Evolutionary conservation across 2,113 vertebrate species (phyloP).

Genomic region (Cnemophilus loriae): DNA sequence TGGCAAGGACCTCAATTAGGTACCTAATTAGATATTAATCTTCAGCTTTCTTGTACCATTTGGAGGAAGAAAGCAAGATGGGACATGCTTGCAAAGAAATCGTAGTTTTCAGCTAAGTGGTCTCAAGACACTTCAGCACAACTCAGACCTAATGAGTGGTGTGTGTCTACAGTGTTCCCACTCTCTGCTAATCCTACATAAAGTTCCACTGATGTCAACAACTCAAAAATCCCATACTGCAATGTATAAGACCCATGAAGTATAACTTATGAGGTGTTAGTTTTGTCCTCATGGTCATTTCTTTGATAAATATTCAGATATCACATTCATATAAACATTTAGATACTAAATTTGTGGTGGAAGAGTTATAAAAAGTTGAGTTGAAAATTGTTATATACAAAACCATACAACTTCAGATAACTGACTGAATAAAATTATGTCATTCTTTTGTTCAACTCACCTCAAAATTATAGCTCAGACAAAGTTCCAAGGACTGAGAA

Average conservation of each 20-base stretch:
- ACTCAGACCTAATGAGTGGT: background rate
- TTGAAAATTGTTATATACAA: background rate
- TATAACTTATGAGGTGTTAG: background rate
- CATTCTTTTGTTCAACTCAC: conserved; percentile 65
- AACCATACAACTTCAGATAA: background rate
- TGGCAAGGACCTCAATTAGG: background rate
- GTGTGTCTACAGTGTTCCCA: background rate
- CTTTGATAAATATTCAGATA: background rate
- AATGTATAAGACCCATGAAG: background rate
- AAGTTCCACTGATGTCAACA: background rate
- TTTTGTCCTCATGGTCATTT: background rate
- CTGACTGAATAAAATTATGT: background rate
- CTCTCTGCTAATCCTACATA: background rate
- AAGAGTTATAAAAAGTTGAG: background rate
- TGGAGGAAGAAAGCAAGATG: background rate
- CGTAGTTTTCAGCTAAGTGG: background rate
- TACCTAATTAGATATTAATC: background rate
- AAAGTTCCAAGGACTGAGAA: conserved; percentile 91
- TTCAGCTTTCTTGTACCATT: background rate
- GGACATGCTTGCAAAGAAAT: background rate
- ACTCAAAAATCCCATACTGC: background rate
- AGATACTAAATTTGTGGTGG: background rate
- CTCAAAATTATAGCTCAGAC: conserved; percentile 94
- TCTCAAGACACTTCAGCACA: background rate
- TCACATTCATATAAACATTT: background rate